A percentile compares a stretch with the other conserved stretches of the same genome.
These are phyloP conservation scores for Synanthedon vespiformis DNA, from an alignment of 2,888 invertebrate genomes.

Conservation along the genomic window DNA sequence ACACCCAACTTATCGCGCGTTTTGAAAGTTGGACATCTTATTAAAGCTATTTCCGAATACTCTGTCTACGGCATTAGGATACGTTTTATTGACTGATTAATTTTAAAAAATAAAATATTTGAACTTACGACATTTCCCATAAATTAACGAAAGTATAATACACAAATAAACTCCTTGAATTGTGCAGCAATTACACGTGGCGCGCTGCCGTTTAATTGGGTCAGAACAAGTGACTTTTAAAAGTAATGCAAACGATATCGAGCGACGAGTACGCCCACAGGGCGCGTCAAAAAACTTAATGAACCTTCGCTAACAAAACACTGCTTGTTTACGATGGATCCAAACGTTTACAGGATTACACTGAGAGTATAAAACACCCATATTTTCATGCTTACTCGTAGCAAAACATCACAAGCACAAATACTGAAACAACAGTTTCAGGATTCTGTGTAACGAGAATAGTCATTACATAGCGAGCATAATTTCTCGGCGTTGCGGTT, in stretches of 20 bases:
- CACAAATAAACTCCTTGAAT: conserved; percentile 18
- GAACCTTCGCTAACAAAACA: conserved; percentile 29
- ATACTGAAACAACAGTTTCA: conserved; percentile 7
- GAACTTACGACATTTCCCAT: too few species aligned
- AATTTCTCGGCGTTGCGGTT: conserved; percentile 15
- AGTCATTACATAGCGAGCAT: conserved; percentile 9
- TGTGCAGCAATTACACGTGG: conserved; percentile 62
- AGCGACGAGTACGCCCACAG: conserved; percentile 35
- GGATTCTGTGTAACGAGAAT: neutral
- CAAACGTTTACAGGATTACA: neutral
- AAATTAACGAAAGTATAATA: conserved; percentile 3
- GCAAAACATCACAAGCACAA: neutral
- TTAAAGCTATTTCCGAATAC: conserved; percentile 20
- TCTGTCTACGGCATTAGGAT: neutral
- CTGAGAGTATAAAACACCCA: neutral
- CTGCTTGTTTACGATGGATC: conserved; percentile 15
- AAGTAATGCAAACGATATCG: conserved; percentile 61
- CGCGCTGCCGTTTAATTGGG: conserved; percentile 56
- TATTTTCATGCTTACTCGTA: neutral
- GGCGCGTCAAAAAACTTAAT: conserved; percentile 36
- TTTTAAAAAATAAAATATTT: too few species aligned
- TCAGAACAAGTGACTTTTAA: conserved; percentile 66
- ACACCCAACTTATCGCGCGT: conserved; percentile 59
- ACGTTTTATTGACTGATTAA: neutral
- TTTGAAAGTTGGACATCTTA: conserved; percentile 57